A percentile compares a stretch with the other conserved stretches of the same genome.
Evolutionary conservation across 2,888 invertebrate species (phyloP).

Genomic region (Digitonthophagus gazella): DNA sequence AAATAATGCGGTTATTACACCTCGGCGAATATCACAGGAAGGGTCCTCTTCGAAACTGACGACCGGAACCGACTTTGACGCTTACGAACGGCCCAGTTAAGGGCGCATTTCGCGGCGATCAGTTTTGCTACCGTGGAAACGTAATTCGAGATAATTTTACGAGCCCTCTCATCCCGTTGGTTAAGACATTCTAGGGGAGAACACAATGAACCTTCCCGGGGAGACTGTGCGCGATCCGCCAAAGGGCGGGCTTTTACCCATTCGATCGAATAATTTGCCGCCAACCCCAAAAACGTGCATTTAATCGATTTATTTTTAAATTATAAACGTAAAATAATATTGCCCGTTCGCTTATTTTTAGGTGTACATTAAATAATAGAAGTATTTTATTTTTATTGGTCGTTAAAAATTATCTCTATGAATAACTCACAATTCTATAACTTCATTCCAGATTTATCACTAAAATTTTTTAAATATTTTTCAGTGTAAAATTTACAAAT

Average conservation of each 20-base stretch:
- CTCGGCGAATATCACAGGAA: constrained; percentile 44
- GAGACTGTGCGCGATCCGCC: background rate
- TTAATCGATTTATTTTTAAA: too few relatives aligned
- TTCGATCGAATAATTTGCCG: background rate
- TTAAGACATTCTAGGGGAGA: constrained; percentile 47
- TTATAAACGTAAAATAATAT: too few relatives aligned
- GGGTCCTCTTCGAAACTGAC: constrained; percentile 20
- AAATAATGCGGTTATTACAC: constrained; percentile 52
- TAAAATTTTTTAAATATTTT: background rate
- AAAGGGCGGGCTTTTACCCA: background rate
- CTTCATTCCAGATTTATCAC: background rate
- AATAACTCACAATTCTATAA: background rate
- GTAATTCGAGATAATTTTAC: constrained; percentile 50
- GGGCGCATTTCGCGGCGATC: constrained; percentile 16
- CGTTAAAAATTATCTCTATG: background rate
- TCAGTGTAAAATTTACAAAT: background rate
- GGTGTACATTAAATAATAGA: too few relatives aligned
- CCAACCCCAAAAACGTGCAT: background rate
- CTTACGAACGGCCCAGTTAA: constrained; percentile 14
- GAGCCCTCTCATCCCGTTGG: constrained; percentile 47
- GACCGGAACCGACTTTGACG: constrained; percentile 14
- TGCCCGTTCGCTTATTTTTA: too few relatives aligned
- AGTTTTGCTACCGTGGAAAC: constrained; percentile 31
- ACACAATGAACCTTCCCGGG: constrained; percentile 33
- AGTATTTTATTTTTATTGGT: background rate